A percentile compares a stretch with the other conserved stretches of the same genome.
Conservation (phyloP, 1,140 invertebrate species). For the Hetaerina americana region DNA sequence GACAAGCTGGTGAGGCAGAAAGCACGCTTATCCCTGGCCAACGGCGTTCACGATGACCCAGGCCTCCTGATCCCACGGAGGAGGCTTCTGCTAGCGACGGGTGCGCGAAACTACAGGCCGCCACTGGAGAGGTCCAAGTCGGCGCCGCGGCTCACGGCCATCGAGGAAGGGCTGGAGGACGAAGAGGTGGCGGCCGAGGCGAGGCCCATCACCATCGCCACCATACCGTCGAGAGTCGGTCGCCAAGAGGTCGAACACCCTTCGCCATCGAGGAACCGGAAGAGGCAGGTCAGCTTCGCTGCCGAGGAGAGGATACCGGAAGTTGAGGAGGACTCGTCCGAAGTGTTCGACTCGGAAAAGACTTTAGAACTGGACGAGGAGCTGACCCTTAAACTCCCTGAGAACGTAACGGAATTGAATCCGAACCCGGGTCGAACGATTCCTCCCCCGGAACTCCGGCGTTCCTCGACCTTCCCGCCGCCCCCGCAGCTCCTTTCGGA, state of each 20-base stretch:
- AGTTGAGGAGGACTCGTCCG: neutral
- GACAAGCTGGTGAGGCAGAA: slow-evolving; percentile 91
- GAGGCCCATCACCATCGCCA: neutral
- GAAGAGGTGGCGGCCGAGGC: slow-evolving; percentile 20
- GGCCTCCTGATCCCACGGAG: slow-evolving; percentile 50
- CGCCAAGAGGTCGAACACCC: neutral
- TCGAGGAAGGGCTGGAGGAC: slow-evolving; percentile 82
- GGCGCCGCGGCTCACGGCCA: slow-evolving; percentile 85
- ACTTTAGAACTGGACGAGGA: neutral
- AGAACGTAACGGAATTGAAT: neutral
- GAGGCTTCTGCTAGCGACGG: slow-evolving; percentile 65
- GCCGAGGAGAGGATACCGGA: neutral
- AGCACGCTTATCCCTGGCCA: slow-evolving; percentile 78
- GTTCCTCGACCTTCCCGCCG: neutral
- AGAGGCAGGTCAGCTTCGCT: neutral
- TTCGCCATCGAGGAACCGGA: neutral
- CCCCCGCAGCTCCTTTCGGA: neutral
- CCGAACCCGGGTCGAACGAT: neutral
- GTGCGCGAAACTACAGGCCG: slow-evolving; percentile 71
- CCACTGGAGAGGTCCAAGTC: slow-evolving; percentile 88
- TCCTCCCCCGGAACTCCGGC: neutral
- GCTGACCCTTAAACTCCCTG: neutral
- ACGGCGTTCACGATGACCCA: slow-evolving; percentile 73
- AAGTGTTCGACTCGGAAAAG: no score
- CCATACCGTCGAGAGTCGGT: neutral